phyloP scores from a whole-genome alignment of 2,888 invertebrate species.

The Synanthedon vespiformis region DNA sequence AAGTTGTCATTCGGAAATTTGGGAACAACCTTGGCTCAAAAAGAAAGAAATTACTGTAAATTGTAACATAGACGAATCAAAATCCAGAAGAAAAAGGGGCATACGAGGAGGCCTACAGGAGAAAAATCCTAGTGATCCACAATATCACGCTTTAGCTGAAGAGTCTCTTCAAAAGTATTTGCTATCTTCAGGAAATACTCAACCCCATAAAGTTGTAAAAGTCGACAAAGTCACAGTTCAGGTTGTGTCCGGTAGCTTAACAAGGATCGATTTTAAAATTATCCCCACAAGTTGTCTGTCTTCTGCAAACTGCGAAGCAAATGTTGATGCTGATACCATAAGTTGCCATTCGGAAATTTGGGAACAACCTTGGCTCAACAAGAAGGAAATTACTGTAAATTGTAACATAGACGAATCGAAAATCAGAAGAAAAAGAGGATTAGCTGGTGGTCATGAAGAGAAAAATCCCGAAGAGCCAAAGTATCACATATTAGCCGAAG shows the following conservation, averaged over 20 bases:
- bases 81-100: constrained; percentile 7
- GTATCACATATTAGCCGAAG: constrained; percentile 14
- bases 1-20: constrained; percentile 22
- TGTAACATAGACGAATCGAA: constrained; percentile 8
- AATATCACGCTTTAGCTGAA: constrained; percentile 19
- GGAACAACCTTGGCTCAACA: constrained; percentile 69
- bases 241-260: constrained; percentile 57
- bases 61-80: constrained; percentile 8
- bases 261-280: constrained; percentile 64
- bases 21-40: constrained; percentile 19
- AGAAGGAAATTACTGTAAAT: constrained; percentile 26
- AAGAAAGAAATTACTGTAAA: constrained; percentile 17
- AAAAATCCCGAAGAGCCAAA: constrained; percentile 15
- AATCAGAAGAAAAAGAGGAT: constrained; percentile 6
- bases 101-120: constrained; percentile 3
- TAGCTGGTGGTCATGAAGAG: constrained; percentile 4
- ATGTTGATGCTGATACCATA: background rate
- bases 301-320: background rate
- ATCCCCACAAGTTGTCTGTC: constrained; percentile 48
- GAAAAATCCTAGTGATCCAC: constrained; percentile 13
- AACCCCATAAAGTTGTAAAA: constrained; percentile 22
- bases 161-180: constrained; percentile 21
- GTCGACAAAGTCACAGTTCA: constrained; percentile 43
- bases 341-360: constrained; percentile 61
- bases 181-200: constrained; percentile 12